Evolutionary conservation across 2,113 vertebrate genomes (phyloP).

Genomic region (Pygoscelis antarcticus): DNA sequence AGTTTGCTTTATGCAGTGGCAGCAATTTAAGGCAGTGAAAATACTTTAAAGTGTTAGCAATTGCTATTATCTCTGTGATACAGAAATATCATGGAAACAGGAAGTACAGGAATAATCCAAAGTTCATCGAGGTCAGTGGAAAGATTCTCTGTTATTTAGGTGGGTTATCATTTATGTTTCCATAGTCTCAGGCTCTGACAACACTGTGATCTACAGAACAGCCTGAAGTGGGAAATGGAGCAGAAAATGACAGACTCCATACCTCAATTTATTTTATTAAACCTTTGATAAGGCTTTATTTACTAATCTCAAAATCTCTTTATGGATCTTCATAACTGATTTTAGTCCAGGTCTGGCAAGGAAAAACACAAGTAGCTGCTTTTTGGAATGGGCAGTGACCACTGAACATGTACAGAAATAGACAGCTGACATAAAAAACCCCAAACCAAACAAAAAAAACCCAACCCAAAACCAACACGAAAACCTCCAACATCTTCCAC

Average conservation of each 20-base stretch:
- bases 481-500: not conserved
- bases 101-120: not conserved
- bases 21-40: not conserved
- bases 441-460: fast-evolving
- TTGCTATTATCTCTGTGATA: not conserved
- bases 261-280: not conserved
- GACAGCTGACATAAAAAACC: not conserved
- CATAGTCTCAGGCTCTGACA: not conserved
- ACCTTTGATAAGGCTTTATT: not conserved
- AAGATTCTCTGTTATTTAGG: not conserved
- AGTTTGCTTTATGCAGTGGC: not conserved
- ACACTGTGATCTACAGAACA: not conserved
- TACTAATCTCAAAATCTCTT: not conserved
- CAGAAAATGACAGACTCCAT: not conserved
- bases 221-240: not conserved
- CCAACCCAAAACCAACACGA: too few species aligned
- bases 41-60: not conserved
- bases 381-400: not conserved
- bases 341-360: not conserved
- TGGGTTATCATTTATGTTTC: not conserved
- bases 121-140: not conserved
- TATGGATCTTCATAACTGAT: not conserved
- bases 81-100: not conserved
- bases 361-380: not conserved
- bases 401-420: not conserved